A percentile compares a stretch with the other conserved stretches of the same genome.
Conservation (phyloP, 1,140 invertebrate species). For the Neoseiulus cucumeris region DNA sequence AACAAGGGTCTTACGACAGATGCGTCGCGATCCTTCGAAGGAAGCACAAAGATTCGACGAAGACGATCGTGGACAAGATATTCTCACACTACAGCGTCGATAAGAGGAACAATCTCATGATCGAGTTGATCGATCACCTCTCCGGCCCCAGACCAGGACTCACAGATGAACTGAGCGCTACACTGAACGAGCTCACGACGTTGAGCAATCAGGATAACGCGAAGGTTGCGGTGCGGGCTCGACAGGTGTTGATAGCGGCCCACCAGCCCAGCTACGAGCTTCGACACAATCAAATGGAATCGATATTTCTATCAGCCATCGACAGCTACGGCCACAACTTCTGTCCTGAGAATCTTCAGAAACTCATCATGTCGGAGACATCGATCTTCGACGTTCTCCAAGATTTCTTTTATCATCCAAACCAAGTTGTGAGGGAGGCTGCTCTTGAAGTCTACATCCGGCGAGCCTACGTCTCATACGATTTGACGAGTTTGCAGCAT, state of each 20-base stretch:
- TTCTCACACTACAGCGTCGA: constrained; percentile 85
- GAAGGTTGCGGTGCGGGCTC: constrained; percentile 66
- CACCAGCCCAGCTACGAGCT: constrained; percentile 93
- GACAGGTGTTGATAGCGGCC: constrained; percentile 75
- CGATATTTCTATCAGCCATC: constrained; percentile 88
- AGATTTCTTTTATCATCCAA: constrained; percentile 93
- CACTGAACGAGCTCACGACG: constrained; percentile 77
- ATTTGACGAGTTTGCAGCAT: constrained; percentile 74
- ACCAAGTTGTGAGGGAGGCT: constrained; percentile 71
- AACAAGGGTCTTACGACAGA: constrained; percentile 91
- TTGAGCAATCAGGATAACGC: constrained; percentile 86
- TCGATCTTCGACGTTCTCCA: constrained; percentile 96
- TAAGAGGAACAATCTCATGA: constrained; percentile 52
- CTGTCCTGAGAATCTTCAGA: constrained; percentile 88
- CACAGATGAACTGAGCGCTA: constrained; percentile 75
- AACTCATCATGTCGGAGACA: constrained; percentile 87
- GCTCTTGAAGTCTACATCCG: constrained; percentile 88
- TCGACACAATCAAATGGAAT: constrained; percentile 95
- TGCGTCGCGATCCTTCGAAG: constrained; percentile 76
- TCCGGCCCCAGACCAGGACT: constrained; percentile 88
- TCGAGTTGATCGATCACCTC: constrained; percentile 52
- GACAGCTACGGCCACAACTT: constrained; percentile 97
- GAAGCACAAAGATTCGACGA: constrained; percentile 66
- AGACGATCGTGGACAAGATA: constrained; percentile 64
- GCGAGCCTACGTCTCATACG: constrained; percentile 84